Percentiles rank a stretch among this genome's conserved stretches.
These are phyloP conservation scores for Anolis sagrei DNA, from an alignment of 2,113 vertebrate species.

Conservation along the genomic window DNA sequence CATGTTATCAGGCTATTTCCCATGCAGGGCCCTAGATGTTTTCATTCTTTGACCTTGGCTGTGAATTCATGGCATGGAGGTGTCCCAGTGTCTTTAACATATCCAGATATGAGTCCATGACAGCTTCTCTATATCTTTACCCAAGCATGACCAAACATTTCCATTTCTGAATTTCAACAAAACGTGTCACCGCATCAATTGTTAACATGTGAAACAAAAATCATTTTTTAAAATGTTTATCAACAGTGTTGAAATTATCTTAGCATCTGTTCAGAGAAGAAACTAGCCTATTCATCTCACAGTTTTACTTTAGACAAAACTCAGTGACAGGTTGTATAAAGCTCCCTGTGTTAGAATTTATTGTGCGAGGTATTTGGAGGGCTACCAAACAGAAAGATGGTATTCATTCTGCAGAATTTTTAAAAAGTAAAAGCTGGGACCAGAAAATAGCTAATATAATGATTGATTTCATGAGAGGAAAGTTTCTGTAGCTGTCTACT, in stretches of 20 bases:
- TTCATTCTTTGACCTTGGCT: too few species aligned
- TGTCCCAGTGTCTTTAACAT: too few species aligned
- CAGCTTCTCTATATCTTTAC: background rate
- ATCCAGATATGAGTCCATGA: too few species aligned
- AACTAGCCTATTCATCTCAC: background rate
- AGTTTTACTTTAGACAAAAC: background rate
- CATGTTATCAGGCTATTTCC: too few species aligned
- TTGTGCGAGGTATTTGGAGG: background rate
- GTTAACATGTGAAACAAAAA: too few species aligned
- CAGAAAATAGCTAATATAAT: too few species aligned
- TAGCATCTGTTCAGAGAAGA: background rate
- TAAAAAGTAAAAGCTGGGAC: background rate
- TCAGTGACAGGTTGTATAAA: background rate
- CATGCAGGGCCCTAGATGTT: too few species aligned
- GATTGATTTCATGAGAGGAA: background rate
- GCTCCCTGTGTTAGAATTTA: background rate
- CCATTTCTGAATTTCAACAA: background rate
- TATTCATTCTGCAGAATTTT: background rate
- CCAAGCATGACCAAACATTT: background rate
- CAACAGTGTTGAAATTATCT: too few species aligned
- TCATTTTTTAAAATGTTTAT: too few species aligned
- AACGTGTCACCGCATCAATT: background rate
- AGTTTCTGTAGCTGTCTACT: background rate
- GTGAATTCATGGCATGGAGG: too few species aligned
- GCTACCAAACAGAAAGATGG: background rate